Conservation (phyloP, 2,888 invertebrate species). For the Phyllotreta cruciferae region DNA sequence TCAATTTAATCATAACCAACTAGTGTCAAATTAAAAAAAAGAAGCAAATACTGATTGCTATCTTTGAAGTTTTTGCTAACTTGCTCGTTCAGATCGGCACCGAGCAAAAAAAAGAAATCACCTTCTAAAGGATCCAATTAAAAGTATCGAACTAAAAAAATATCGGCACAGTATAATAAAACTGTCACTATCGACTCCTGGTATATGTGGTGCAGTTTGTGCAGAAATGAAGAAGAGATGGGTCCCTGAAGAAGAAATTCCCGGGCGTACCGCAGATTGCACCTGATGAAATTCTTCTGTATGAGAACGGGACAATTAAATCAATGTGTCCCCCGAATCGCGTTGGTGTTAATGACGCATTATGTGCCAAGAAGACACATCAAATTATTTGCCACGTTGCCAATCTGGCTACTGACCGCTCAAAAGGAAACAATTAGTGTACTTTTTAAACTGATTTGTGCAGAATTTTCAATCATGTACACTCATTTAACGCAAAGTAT, state of each 20-base stretch:
- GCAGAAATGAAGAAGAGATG: conserved; percentile 33
- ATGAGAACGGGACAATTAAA: conserved; percentile 56
- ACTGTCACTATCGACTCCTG: conserved; percentile 39
- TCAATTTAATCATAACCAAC: no score
- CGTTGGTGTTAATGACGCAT: conserved; percentile 53
- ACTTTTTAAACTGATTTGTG: no score
- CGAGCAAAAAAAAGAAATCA: no score
- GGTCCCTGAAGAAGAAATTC: conserved; percentile 33
- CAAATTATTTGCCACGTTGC: conserved; percentile 36
- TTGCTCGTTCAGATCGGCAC: no score
- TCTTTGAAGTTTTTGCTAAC: no score
- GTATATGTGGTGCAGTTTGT: conserved; percentile 13
- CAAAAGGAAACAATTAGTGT: no score
- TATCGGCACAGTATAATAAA: conserved; percentile 39
- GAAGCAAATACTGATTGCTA: no score
- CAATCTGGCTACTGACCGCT: conserved; percentile 21
- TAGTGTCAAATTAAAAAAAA: no score
- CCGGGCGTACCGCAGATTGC: conserved; percentile 46
- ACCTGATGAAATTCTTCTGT: conserved; percentile 54
- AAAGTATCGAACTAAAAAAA: background rate
- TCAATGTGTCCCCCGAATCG: conserved; percentile 52
- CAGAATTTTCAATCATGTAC: no score
- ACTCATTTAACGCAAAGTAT: no score
- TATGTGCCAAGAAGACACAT: conserved; percentile 48
- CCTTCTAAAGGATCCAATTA: no score